These are phyloP conservation scores for Diplazon laetatorius DNA, from an alignment of 2,888 invertebrate species.

Conservation along the genomic window DNA sequence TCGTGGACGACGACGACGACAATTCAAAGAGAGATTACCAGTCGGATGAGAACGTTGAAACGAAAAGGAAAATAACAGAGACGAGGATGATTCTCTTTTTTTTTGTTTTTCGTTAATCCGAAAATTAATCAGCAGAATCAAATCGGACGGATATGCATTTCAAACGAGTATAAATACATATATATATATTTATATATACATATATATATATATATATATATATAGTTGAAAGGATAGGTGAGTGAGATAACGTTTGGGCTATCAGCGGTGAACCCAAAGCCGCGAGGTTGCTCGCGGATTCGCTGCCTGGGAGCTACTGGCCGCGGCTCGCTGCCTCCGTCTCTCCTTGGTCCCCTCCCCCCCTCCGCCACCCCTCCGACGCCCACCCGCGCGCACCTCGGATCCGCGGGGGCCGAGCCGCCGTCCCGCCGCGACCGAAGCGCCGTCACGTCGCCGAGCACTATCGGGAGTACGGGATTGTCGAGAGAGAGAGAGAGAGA, in stretches of 20 bases:
- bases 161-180: background rate
- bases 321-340: constrained; percentile 70
- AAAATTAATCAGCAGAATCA: too few species aligned
- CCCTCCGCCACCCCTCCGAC: constrained; percentile 76
- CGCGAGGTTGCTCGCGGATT: constrained; percentile 70
- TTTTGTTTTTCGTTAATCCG: too few species aligned
- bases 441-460: constrained; percentile 64
- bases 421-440: constrained; percentile 69
- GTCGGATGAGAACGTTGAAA: too few species aligned
- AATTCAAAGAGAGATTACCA: too few species aligned
- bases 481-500: too few species aligned
- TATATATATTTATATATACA: background rate
- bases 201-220: background rate
- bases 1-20: background rate
- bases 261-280: constrained; percentile 62
- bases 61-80: too few species aligned
- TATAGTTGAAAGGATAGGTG: background rate
- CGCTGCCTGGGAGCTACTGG: constrained; percentile 80
- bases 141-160: background rate
- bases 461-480: background rate
- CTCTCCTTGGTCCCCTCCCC: constrained; percentile 72
- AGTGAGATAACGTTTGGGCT: constrained; percentile 49
- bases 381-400: constrained; percentile 15
- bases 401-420: constrained; percentile 49
- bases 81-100: too few species aligned